Base-by-base conservation (phyloP, 2,888 invertebrate species). In the Pristionchus mayeri region DNA sequence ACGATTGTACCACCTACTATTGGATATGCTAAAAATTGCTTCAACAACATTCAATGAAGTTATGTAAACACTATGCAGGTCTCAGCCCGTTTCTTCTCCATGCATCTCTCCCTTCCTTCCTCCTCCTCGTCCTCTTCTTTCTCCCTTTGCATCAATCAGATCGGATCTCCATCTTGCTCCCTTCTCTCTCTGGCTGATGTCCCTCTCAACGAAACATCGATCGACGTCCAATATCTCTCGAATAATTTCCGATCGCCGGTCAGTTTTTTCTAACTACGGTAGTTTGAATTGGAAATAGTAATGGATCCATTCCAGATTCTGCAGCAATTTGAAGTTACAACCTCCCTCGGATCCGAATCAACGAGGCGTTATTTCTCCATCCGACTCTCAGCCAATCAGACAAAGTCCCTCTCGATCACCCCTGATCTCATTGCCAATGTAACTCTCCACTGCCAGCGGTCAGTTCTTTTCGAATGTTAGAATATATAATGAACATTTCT, bases 101-200 rank as follows among this genome's bases (percentile, higher is more conserved):
- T 63, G 18, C 34, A 34, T 63, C 34, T 63, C 16, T 63, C 63
- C 18, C 63, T 63, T 63, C 63, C 63, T 18, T 63, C 63, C 2
- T 63, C 63, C 6, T 21, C 34, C 34, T 18, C 30, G 30, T 34
- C 30, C 34, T 63, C 63, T 18, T 63, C 63, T 13, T 63, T 63
- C 34, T 63, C 63, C 4, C 30, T 63, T 34, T 63, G 63, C 18
- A 63, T 63, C 63, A 63, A 63, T 63, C 63, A 63, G 34, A 63
- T 63, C 16, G 63, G 63, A 18, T 30, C 63, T 4, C 0, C 30
- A 34, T 18, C 30, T 16, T 63, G 63, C 18, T 63, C 63, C 18
- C 63, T 63, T 34, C 30, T 63, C 63, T 63, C 63, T 13, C 21
- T 27, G 18, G 16, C 30, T 16, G 18, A 63, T 18, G 4, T 63